Percentiles rank a stretch among this genome's conserved stretches.
phyloP scores from a whole-genome alignment of 2,888 invertebrate species.

The Drosophila bunnanda region DNA sequence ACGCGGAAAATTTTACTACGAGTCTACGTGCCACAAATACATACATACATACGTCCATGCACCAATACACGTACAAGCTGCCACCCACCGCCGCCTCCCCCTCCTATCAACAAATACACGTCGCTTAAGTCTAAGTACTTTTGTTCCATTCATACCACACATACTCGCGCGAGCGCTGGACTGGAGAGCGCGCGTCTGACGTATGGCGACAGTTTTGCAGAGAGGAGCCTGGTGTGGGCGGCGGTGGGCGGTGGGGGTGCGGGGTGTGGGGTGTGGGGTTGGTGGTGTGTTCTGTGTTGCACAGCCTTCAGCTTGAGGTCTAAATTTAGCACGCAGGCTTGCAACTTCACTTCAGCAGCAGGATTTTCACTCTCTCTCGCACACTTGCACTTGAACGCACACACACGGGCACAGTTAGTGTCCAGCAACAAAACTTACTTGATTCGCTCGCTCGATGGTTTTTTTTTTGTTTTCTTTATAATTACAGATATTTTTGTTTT shows the following conservation, averaged over 20 bases:
- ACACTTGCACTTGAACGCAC: slow-evolving; percentile 23
- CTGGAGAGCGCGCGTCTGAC: slow-evolving; percentile 50
- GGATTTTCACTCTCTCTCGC: slow-evolving; percentile 56
- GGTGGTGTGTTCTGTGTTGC: slow-evolving; percentile 70
- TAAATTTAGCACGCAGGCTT: slow-evolving; percentile 76
- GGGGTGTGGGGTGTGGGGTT: slow-evolving; percentile 12
- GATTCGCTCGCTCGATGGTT: slow-evolving; percentile 27
- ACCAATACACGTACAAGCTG: slow-evolving; percentile 48
- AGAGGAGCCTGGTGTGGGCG: slow-evolving; percentile 16
- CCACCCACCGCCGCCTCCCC: slow-evolving; percentile 27
- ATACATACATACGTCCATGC: slow-evolving; percentile 36
- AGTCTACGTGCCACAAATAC: slow-evolving; percentile 62
- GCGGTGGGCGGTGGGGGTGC: slow-evolving; percentile 14
- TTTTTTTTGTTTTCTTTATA: slow-evolving; percentile 6
- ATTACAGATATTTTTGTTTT: slow-evolving; percentile 3
- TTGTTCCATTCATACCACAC: slow-evolving; percentile 75
- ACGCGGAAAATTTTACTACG: slow-evolving; percentile 79
- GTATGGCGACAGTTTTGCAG: slow-evolving; percentile 44
- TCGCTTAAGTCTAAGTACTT: slow-evolving; percentile 59
- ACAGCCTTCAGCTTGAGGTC: slow-evolving; percentile 74
- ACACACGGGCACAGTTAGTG: slow-evolving; percentile 15
- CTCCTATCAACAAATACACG: slow-evolving; percentile 19
- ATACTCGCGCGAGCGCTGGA: slow-evolving; percentile 29
- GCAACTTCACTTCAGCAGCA: slow-evolving; percentile 65
- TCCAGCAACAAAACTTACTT: slow-evolving; percentile 26